phyloP scores from a whole-genome alignment of 2,797 vertebrate genomes.

The Oryzias dopingdopingensis region DNA sequence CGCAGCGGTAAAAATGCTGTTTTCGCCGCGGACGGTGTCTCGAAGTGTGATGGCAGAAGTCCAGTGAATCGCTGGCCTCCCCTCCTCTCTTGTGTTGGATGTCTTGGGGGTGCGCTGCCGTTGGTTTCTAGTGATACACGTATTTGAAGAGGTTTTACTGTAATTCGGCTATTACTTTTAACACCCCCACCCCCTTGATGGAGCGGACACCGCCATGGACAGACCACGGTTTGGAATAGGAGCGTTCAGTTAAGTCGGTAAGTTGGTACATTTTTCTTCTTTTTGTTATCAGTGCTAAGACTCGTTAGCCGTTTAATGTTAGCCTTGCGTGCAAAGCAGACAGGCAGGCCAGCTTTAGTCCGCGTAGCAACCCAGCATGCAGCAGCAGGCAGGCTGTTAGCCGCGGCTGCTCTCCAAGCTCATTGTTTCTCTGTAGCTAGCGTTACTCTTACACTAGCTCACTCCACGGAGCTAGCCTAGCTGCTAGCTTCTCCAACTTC shows the following conservation, averaged over 20 bases:
- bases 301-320: constrained; percentile 55
- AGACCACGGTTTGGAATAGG: constrained; percentile 69
- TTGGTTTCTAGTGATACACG: constrained; percentile 51
- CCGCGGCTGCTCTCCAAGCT: constrained; percentile 59
- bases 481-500: constrained; percentile 15
- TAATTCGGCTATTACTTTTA: constrained; percentile 35
- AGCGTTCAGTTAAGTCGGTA: constrained; percentile 74
- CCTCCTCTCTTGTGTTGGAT: constrained; percentile 76
- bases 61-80: constrained; percentile 81
- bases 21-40: constrained; percentile 72
- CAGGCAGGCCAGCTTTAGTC: constrained; percentile 46
- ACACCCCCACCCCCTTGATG: constrained; percentile 44
- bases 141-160: constrained; percentile 33
- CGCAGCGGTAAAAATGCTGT: constrained; percentile 56
- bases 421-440: constrained; percentile 67
- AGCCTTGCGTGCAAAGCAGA: constrained; percentile 45
- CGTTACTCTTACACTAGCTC: constrained; percentile 43
- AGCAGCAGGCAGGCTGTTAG: constrained; percentile 58
- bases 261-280: constrained; percentile 52
- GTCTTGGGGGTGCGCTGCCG: constrained; percentile 72
- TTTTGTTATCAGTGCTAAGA: constrained; percentile 52
- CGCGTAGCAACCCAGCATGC: constrained; percentile 50
- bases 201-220: constrained; percentile 73
- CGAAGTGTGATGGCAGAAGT: constrained; percentile 80
- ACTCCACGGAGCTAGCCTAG: constrained; percentile 38